Percentiles rank a stretch among this genome's conserved stretches.
Conservation (phyloP, 2,113 vertebrate species). For the Macaca nemestrina region DNA sequence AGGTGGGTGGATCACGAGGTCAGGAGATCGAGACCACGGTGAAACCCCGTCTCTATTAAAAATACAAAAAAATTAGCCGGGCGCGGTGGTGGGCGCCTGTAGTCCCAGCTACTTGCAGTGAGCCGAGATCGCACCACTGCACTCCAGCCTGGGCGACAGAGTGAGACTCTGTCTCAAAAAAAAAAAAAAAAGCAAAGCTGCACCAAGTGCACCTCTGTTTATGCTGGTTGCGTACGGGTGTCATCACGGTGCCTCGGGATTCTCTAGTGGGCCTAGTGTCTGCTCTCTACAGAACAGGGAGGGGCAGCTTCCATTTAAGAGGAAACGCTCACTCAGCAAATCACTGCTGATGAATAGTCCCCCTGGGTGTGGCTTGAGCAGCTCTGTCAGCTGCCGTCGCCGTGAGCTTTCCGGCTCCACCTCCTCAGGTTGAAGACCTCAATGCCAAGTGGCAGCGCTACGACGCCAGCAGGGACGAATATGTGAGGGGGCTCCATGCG, state of each 20-base stretch:
- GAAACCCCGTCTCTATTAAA: too few relatives aligned
- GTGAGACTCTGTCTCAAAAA: too few relatives aligned
- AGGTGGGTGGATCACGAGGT: too few relatives aligned
- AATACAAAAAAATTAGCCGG: too few relatives aligned
- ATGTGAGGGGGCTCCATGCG: conserved; percentile 88
- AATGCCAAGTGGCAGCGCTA: conserved; percentile 97
- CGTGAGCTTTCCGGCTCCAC: background rate
- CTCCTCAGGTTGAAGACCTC: conserved; percentile 92
- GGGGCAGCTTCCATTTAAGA: background rate
- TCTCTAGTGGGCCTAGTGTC: background rate
- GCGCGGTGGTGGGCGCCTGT: too few relatives aligned
- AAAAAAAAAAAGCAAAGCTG: too few relatives aligned
- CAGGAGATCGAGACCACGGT: too few relatives aligned
- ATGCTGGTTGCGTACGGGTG: fast-evolving
- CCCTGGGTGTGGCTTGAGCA: background rate
- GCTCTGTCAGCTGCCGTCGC: background rate
- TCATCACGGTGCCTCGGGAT: background rate
- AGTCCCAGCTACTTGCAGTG: too few relatives aligned
- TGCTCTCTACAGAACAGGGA: background rate
- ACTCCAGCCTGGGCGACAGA: too few relatives aligned
- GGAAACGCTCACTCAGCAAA: background rate
- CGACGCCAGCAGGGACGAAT: conserved; percentile 92
- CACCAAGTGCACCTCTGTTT: background rate
- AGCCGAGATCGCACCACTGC: too few relatives aligned
- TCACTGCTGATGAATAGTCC: background rate